A percentile compares a stretch with the other conserved stretches of the same genome.
Evolutionary conservation across 2,797 vertebrate species (phyloP).

Genomic region (Lagothrix lagotricha): DNA sequence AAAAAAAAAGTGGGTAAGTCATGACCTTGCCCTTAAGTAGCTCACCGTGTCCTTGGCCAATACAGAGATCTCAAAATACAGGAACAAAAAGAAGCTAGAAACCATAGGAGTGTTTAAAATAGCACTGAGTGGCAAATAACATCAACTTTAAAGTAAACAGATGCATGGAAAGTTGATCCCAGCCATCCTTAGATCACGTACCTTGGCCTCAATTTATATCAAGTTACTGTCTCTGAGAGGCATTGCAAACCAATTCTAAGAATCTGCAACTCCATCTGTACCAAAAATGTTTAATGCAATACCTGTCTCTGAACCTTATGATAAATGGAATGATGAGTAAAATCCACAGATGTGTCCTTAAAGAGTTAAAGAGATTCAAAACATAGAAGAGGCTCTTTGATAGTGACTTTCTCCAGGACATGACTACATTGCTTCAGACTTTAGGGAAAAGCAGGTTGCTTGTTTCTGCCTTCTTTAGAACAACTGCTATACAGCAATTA

Average conservation of each 20-base stretch:
- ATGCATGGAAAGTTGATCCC: neutral
- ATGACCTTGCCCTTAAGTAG: neutral
- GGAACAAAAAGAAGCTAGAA: neutral
- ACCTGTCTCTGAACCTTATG: neutral
- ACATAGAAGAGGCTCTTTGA: neutral
- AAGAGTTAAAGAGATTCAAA: neutral
- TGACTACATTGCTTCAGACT: neutral
- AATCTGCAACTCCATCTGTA: neutral
- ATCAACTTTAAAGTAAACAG: neutral
- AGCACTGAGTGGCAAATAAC: neutral
- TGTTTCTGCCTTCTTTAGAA: neutral
- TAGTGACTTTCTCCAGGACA: neutral
- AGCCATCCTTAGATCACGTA: neutral
- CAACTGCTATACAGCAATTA: neutral
- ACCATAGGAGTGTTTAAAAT: neutral
- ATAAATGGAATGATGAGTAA: neutral
- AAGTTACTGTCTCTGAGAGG: neutral
- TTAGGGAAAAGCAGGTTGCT: neutral
- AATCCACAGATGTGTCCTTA: neutral
- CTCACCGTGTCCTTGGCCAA: neutral
- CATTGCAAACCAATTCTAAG: neutral
- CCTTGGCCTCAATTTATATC: neutral
- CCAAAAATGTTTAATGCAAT: neutral
- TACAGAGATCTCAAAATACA: neutral
- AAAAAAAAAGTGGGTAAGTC: neutral